These are phyloP conservation scores for Protobothrops mucrosquamatus DNA, from an alignment of 2,113 vertebrate genomes.

Conservation along the genomic window DNA sequence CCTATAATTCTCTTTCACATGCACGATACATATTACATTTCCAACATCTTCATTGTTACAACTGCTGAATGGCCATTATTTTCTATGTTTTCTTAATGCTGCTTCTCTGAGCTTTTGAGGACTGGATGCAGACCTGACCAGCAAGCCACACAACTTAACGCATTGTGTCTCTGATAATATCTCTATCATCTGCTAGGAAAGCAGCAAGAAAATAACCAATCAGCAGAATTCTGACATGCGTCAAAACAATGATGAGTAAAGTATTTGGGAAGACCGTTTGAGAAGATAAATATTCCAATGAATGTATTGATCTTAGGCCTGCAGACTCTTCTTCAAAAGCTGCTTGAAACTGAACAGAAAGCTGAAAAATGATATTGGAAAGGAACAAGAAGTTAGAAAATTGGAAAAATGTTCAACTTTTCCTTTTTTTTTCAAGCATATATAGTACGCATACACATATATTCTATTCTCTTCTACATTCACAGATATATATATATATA, in stretches of 20 bases:
- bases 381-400: constrained; percentile 2
- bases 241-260: constrained; percentile 13
- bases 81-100: not conserved
- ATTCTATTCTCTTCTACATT: not conserved
- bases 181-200: constrained; percentile 7
- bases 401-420: not conserved
- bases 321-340: constrained; percentile 5
- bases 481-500: not conserved
- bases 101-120: not conserved
- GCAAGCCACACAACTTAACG: not conserved
- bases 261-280: not conserved
- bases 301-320: constrained; percentile 1
- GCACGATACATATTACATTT: not conserved
- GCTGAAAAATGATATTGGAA: constrained; percentile 1
- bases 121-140: not conserved
- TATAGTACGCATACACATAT: not conserved
- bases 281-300: constrained; percentile 29
- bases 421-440: not conserved
- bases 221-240: constrained; percentile 29
- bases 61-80: not conserved
- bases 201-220: constrained; percentile 23
- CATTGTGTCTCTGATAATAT: not conserved
- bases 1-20: not conserved
- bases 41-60: not conserved
- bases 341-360: not conserved